Conservation (phyloP, 2,113 vertebrate species). For the Phasianus colchicus region DNA sequence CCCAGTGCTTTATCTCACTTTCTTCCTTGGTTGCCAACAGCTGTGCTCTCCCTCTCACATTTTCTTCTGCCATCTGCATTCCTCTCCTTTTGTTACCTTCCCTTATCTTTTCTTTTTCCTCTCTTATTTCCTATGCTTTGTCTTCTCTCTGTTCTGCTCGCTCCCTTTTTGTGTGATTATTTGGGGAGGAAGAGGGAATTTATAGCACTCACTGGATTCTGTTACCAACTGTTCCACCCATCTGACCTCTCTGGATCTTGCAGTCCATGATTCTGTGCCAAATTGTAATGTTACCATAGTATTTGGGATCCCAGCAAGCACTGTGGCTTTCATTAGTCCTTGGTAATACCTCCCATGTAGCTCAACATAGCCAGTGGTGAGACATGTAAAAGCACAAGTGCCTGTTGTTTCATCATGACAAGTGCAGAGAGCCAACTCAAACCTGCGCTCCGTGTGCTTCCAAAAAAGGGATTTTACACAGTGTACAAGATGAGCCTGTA, state of each 20-base stretch:
- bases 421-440: conserved; percentile 11
- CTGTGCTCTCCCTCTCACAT: background rate
- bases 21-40: conserved; percentile 26
- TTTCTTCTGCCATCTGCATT: background rate
- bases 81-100: background rate
- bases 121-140: background rate
- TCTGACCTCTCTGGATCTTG: conserved; percentile 56
- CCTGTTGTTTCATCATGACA: conserved; percentile 13
- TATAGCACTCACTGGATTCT: conserved; percentile 47
- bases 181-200: conserved; percentile 36
- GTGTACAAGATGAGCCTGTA: background rate
- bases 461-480: background rate
- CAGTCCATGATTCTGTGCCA: conserved; percentile 11
- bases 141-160: background rate
- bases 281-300: conserved; percentile 48
- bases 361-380: conserved; percentile 15
- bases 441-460: conserved; percentile 6
- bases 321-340: conserved; percentile 55
- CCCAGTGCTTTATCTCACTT: conserved; percentile 31
- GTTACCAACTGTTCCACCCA: conserved; percentile 62
- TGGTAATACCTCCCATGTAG: conserved; percentile 53
- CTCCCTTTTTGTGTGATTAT: conserved; percentile 1
- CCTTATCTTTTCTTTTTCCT: background rate
- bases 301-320: conserved; percentile 44
- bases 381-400: conserved; percentile 48